These are phyloP conservation scores for Noctua comes DNA, from an alignment of 2,888 invertebrate genomes.

Conservation along the genomic window DNA sequence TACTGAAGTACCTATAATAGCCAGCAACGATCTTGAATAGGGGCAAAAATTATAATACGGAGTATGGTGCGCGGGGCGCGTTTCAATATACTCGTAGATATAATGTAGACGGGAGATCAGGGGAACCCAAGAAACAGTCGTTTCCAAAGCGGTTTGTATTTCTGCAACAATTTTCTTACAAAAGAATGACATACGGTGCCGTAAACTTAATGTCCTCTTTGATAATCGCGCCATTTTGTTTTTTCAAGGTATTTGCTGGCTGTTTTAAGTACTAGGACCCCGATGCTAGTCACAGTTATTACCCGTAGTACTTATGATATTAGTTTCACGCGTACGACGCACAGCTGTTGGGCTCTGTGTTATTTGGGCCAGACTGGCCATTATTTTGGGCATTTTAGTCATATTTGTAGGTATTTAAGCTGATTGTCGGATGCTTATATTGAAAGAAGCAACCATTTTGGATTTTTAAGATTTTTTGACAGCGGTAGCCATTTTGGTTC, in stretches of 20 bases:
- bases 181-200: background rate
- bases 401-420: constrained; percentile 27
- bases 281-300: constrained; percentile 77
- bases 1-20: constrained; percentile 11
- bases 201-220: background rate
- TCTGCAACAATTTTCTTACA: background rate
- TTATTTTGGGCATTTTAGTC: constrained; percentile 25
- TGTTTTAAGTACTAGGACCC: constrained; percentile 57
- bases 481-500: background rate
- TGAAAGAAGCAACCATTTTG: background rate
- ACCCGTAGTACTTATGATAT: constrained; percentile 57
- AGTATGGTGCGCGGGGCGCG: background rate
- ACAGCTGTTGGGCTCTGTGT: constrained; percentile 66
- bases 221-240: background rate
- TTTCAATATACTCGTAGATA: background rate
- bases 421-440: constrained; percentile 21
- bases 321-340: constrained; percentile 77
- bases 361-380: constrained; percentile 52
- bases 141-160: background rate
- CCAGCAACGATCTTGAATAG: background rate
- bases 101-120: background rate
- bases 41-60: background rate
- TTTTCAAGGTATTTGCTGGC: background rate
- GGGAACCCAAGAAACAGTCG: background rate
- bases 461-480: background rate